Conservation (phyloP, 2,888 invertebrate species). For the Epistrophella euchroma region DNA sequence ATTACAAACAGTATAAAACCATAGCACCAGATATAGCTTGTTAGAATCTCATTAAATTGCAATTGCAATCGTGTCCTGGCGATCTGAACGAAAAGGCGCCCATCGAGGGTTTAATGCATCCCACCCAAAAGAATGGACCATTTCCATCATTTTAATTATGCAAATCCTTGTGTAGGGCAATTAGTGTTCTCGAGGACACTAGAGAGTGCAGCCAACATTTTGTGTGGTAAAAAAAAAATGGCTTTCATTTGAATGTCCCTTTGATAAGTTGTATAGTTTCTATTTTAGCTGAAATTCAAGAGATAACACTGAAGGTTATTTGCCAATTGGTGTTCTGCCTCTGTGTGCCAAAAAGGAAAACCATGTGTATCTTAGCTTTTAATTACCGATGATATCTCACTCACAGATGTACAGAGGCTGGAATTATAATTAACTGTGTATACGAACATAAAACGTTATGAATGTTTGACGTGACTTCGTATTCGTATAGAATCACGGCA, state of each 20-base stretch:
- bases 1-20: constrained; percentile 47
- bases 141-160: constrained; percentile 70
- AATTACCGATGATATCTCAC: constrained; percentile 30
- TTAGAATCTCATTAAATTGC: constrained; percentile 73
- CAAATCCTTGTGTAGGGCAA: constrained; percentile 70
- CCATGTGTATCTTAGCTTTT: constrained; percentile 35
- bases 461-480: constrained; percentile 31
- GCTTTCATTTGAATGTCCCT: constrained; percentile 12
- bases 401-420: background rate
- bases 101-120: constrained; percentile 33
- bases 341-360: constrained; percentile 27
- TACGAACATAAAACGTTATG: constrained; percentile 18
- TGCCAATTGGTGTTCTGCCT: constrained; percentile 39
- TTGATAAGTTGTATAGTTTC: background rate
- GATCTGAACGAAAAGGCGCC: constrained; percentile 52
- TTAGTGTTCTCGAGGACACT: constrained; percentile 47
- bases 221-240: constrained; percentile 7
- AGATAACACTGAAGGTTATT: constrained; percentile 29
- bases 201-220: constrained; percentile 52
- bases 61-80: constrained; percentile 68
- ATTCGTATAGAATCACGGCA: background rate
- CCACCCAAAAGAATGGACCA: constrained; percentile 33
- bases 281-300: constrained; percentile 11
- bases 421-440: constrained; percentile 34
- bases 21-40: constrained; percentile 43